Evolutionary conservation across 2,113 vertebrate genomes (phyloP), one percentile per base, ranked within the genome.

Genomic region (Dromiciops gliroides): DNA sequence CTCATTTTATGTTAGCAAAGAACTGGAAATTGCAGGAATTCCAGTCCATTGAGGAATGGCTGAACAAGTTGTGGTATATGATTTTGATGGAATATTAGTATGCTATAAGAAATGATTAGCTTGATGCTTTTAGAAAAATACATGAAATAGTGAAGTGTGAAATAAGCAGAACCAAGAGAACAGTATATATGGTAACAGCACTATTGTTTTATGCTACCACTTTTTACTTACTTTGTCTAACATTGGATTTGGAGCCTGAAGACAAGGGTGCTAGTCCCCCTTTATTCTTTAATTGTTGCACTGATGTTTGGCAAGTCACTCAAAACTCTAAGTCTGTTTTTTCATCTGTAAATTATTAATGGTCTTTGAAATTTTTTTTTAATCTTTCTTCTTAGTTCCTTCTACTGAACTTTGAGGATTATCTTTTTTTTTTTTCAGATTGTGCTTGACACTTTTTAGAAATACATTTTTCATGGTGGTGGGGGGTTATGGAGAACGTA

Each of bases 401-500:
- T n/a, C 37, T 83, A 44, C n/a, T 44, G n/a, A 83, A 44, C 67
- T 44, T 83, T 83, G n/a, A 83, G 8, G n/a, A 19, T 44, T 83
- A 44, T n/a, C 60, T 75, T 75, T 75, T 75, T 52, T 16, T 67
- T 83, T 44, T 7, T 44, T 44, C 16, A 83, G 67, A 83, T 83
- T 83, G 44, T n/a, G 16, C 19, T 44, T 83, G n/a, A 83, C 26
- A 52, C 24, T 67, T 37, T 22, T 22, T 23, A 83, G 22, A 75
- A 44, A 83, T 83, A 6, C 37, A 44, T 83, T 83, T 44, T 44
- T 75, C 23, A 24, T 23, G 50, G 50, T 19, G 7, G 24, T 8
- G 52, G 1, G 25, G 0, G 1, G 4, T 31, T 60, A 4, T 28
- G 19, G n/a, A 7, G 16, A 11, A 67, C 1, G n/a, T 83, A 1